Conservation (phyloP, 2,113 vertebrate genomes). For the Pandion haliaetus region DNA sequence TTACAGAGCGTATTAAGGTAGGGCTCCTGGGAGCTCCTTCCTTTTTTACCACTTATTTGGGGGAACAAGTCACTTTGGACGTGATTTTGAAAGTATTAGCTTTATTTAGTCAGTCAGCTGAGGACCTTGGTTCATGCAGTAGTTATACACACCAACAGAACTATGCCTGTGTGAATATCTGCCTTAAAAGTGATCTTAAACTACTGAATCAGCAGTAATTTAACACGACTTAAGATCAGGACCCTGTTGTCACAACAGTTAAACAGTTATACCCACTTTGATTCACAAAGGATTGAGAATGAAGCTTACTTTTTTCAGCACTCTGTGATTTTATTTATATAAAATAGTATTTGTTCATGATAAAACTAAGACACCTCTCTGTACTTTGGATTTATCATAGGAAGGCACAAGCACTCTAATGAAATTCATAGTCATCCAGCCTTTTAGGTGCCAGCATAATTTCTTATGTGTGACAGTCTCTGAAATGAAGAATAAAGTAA, state of each 20-base stretch:
- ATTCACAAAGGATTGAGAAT: neutral
- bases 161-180: neutral
- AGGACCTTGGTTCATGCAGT: neutral
- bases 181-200: neutral
- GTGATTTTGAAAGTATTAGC: neutral
- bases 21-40: neutral
- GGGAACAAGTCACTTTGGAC: neutral
- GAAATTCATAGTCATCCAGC: neutral
- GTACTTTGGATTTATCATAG: neutral
- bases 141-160: neutral
- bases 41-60: neutral
- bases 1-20: neutral
- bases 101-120: neutral
- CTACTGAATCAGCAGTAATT: neutral
- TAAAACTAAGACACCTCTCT: neutral
- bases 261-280: neutral
- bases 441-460: neutral
- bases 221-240: neutral
- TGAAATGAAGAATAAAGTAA: neutral
- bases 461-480: neutral
- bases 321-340: neutral
- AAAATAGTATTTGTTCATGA: neutral
- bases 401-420: neutral
- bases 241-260: neutral
- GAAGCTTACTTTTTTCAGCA: neutral